A percentile compares a stretch with the other conserved stretches of the same genome.
These are phyloP conservation scores for Lasioglossum calceatum DNA, from an alignment of 2,888 invertebrate genomes.

Conservation along the genomic window DNA sequence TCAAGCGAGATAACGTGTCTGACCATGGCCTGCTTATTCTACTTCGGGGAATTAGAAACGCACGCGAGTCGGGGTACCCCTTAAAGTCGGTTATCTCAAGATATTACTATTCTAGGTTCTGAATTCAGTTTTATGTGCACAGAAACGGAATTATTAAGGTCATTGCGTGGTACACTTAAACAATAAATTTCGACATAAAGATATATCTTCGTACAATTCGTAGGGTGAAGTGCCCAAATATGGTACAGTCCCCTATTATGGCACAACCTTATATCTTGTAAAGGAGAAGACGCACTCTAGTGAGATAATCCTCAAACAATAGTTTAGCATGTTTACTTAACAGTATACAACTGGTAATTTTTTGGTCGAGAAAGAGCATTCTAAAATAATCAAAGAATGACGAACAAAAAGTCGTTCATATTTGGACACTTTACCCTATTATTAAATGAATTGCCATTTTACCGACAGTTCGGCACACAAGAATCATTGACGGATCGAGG, in stretches of 20 bases:
- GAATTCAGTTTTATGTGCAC: not conserved
- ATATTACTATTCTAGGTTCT: not conserved
- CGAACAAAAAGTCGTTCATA: too few relatives aligned
- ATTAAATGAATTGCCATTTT: not conserved
- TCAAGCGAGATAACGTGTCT: not conserved
- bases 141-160: not conserved
- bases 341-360: too few relatives aligned
- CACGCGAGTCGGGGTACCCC: not conserved
- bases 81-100: not conserved
- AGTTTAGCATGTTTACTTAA: too few relatives aligned
- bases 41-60: not conserved
- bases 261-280: too few relatives aligned
- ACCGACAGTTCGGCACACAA: not conserved
- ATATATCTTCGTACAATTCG: too few relatives aligned
- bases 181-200: not conserved
- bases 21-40: conserved; percentile 6
- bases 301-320: too few relatives aligned
- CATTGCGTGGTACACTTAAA: not conserved
- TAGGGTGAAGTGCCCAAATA: too few relatives aligned
- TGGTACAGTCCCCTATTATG: too few relatives aligned
- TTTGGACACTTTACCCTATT: not conserved
- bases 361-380: too few relatives aligned
- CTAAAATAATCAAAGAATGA: too few relatives aligned
- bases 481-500: not conserved
- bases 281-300: too few relatives aligned